Conservation (phyloP, 2,797 vertebrate species). For the Notoglanidium macrostoma region DNA sequence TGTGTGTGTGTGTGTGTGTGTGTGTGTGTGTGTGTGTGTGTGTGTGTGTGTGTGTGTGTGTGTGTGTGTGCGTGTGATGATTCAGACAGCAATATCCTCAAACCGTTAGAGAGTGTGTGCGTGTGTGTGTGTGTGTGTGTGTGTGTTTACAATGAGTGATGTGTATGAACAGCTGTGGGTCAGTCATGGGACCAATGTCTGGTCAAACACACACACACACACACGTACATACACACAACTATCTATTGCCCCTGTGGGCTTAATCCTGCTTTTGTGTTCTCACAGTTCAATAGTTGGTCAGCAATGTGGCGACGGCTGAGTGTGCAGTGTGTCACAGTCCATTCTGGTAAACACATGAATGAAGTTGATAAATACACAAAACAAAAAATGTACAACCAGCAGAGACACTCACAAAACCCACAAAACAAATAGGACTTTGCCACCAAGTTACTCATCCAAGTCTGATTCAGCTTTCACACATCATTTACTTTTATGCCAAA, state of each 20-base stretch:
- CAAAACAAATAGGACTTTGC: neutral
- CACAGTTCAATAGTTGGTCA: conserved; percentile 19
- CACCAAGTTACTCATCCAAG: neutral
- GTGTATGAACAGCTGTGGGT: neutral
- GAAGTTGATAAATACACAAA: conserved; percentile 2
- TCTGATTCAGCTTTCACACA: neutral
- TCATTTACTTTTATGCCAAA: neutral
- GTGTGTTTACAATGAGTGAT: neutral
- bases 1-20: neutral
- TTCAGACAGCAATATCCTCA: conserved; percentile 7
- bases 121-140: neutral
- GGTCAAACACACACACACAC: conserved; percentile 10
- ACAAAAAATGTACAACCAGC: neutral
- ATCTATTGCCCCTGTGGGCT: neutral
- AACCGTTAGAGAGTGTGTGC: neutral
- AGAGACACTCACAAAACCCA: neutral
- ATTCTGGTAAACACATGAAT: conserved; percentile 25
- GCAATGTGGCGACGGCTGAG: neutral
- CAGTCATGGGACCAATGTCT: conserved; percentile 16
- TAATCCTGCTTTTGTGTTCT: conserved; percentile 45
- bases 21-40: neutral
- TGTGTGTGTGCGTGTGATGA: conserved; percentile 23
- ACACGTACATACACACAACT: conserved; percentile 22
- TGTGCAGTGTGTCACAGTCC: conserved; percentile 16
- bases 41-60: conserved; percentile 10